These are phyloP conservation scores for Drosophila flavopinicola DNA, from an alignment of 2,888 invertebrate species.

Conservation along the genomic window DNA sequence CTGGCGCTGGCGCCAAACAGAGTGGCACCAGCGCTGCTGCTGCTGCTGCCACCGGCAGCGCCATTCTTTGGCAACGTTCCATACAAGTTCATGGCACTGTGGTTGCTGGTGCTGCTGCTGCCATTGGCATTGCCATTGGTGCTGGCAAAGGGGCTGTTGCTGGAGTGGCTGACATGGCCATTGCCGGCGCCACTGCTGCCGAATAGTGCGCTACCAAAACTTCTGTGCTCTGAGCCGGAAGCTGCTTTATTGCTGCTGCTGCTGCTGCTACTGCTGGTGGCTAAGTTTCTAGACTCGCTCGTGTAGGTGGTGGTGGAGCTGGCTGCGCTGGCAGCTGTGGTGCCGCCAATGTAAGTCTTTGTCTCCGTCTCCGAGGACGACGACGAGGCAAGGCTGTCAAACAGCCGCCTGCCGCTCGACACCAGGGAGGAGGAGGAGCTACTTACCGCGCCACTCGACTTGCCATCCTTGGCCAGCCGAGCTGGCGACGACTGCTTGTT, in stretches of 20 bases:
- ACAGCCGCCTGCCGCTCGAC: conserved; percentile 79
- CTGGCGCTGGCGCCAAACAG: conserved; percentile 61
- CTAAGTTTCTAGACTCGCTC: conserved; percentile 81
- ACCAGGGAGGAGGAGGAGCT: conserved; percentile 71
- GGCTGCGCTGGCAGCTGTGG: conserved; percentile 65
- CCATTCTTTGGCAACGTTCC: conserved; percentile 83
- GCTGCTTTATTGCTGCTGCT: conserved; percentile 76
- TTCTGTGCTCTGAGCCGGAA: conserved; percentile 81
- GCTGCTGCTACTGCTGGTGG: conserved; percentile 72
- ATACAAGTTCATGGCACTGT: conserved; percentile 82
- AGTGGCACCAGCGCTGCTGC: conserved; percentile 54
- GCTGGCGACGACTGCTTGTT: conserved; percentile 79
- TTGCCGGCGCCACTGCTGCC: conserved; percentile 76
- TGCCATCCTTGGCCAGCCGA: conserved; percentile 63
- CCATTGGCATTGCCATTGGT: conserved; percentile 71
- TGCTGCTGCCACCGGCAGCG: conserved; percentile 54
- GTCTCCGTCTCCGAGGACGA: conserved; percentile 75
- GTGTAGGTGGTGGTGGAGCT: conserved; percentile 76
- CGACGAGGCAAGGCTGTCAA: conserved; percentile 81
- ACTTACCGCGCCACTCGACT: conserved; percentile 59
- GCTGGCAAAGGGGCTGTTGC: conserved; percentile 73
- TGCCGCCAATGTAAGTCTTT: conserved; percentile 69
- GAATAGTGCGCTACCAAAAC: conserved; percentile 76
- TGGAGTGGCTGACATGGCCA: conserved; percentile 52
- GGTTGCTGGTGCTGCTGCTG: conserved; percentile 66